These are phyloP conservation scores for Callyntrura sp. DNA, from an alignment of 2,888 invertebrate genomes.

Conservation along the genomic window DNA sequence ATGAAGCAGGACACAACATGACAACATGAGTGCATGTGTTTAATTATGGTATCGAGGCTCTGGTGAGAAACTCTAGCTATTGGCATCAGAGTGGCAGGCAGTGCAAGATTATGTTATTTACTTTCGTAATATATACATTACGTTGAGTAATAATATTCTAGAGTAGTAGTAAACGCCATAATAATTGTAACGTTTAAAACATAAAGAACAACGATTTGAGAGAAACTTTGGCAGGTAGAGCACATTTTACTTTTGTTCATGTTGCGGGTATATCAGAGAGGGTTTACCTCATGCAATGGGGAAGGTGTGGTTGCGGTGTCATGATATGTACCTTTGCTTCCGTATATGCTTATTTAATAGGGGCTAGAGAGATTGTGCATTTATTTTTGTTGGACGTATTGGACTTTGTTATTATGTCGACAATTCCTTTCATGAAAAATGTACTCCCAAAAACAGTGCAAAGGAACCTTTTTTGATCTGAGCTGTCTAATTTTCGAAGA, in stretches of 20 bases:
- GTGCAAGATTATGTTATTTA: slow-evolving; percentile 49
- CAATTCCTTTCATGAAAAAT: slow-evolving; percentile 56
- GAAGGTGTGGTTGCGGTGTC: slow-evolving; percentile 69
- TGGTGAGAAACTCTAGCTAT: slow-evolving; percentile 28
- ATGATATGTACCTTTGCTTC: slow-evolving; percentile 56
- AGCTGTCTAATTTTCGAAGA: slow-evolving; percentile 62
- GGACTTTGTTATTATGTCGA: slow-evolving; percentile 49
- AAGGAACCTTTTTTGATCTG: slow-evolving; percentile 28
- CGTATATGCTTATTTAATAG: slow-evolving; percentile 51
- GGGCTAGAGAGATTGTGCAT: slow-evolving; percentile 34
- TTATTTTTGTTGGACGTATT: slow-evolving; percentile 46
- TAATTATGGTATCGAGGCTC: slow-evolving; percentile 28
- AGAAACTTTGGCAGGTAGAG: slow-evolving; percentile 37
- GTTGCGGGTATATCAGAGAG: slow-evolving; percentile 36
- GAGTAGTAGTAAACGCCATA: slow-evolving; percentile 4
- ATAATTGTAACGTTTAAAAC: slow-evolving; percentile 49
- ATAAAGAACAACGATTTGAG: background rate
- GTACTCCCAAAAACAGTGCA: slow-evolving; percentile 30
- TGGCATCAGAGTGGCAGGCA: slow-evolving; percentile 15
- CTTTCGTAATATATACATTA: slow-evolving; percentile 41
- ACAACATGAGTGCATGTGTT: slow-evolving; percentile 13
- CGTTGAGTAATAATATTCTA: slow-evolving; percentile 36
- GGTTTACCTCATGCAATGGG: slow-evolving; percentile 54
- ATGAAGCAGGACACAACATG: background rate
- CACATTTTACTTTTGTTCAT: slow-evolving; percentile 17